Base-by-base conservation (phyloP, 2,797 vertebrate species). In the Alosa sapidissima region DNA sequence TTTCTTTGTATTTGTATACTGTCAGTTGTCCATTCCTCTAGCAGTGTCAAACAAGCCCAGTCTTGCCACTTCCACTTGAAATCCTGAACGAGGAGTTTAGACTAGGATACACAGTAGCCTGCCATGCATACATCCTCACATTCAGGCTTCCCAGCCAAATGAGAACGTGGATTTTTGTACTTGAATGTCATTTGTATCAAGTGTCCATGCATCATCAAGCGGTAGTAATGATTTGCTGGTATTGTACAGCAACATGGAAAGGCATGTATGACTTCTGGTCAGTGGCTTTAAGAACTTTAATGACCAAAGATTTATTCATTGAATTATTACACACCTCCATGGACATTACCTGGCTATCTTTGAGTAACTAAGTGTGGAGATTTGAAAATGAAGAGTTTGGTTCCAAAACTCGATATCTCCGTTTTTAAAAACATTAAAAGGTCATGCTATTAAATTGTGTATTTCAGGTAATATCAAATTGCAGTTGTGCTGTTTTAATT, bases 61-160 rank as follows among this genome's bases (percentile, higher is more conserved):
- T 78, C 72, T 75, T 75, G 68, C 14, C 68, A 78, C 72, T 72
- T 72, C 36, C 19, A 19, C 54, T 55, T 55, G 54, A 55, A 41
- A 72, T 72, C 14, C 28, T 72, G 68, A 36, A 72, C 24, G 24
- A 8, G 62, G 68, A 36, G 7, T 60, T 60, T 21, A 21, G 55
- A 5, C 21, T 21, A 16, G 16, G 4, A 58, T 11, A 36, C 33
- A 36, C 65, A 28, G n/a, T 65, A 65, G n/a, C 11, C 8, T 28
- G 10, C n/a, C 33, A 41, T 11, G 14, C 11, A 41, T 14, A 16
- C 19, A 60, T 5, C 36, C 16, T 72, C 33, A 72, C 36, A 3
- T 10, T 28, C 9, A 72, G 65, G 65, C 65, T 72, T 36, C 65
- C 65, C 14, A 36, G 11, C 65, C 65, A 2, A 78, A 45, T 78